Evolutionary conservation across 1,140 invertebrate genomes (phyloP).

Genomic region (Philotrypesis tridentata): DNA sequence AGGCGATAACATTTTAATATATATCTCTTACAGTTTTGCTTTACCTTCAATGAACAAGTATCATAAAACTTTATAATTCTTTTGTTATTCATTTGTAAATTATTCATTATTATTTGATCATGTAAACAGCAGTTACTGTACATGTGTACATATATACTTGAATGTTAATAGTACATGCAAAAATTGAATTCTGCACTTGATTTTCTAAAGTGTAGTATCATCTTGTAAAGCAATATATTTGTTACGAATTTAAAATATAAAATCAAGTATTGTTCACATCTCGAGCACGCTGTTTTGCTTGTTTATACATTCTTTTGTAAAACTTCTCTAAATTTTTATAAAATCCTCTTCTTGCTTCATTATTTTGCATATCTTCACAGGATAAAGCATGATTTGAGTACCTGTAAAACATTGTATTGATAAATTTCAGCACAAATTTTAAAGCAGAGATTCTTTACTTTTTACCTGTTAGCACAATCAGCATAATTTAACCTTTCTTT

Average conservation of each 20-base stretch:
- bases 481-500: conserved; percentile 47
- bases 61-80: neutral
- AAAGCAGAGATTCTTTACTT: neutral
- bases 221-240: neutral
- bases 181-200: neutral
- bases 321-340: conserved; percentile 67
- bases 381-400: conserved; percentile 19
- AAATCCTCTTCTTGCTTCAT: conserved; percentile 52
- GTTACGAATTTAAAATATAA: neutral
- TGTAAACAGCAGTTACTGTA: no score
- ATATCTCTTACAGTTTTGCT: neutral
- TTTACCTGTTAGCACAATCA: conserved; percentile 36
- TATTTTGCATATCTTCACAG: conserved; percentile 44
- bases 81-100: neutral
- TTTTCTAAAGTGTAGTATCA: neutral
- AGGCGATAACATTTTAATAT: neutral
- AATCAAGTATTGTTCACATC: conserved; percentile 51
- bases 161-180: conserved; percentile 6
- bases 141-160: conserved; percentile 16
- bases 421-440: conserved; percentile 2
- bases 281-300: conserved; percentile 61
- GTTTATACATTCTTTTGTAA: conserved; percentile 68
- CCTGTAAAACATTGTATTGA: conserved; percentile 38
- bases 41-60: neutral
- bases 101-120: neutral